Evolutionary conservation across 2,888 invertebrate species (phyloP).

Genomic region (Drosophila borealis): DNA sequence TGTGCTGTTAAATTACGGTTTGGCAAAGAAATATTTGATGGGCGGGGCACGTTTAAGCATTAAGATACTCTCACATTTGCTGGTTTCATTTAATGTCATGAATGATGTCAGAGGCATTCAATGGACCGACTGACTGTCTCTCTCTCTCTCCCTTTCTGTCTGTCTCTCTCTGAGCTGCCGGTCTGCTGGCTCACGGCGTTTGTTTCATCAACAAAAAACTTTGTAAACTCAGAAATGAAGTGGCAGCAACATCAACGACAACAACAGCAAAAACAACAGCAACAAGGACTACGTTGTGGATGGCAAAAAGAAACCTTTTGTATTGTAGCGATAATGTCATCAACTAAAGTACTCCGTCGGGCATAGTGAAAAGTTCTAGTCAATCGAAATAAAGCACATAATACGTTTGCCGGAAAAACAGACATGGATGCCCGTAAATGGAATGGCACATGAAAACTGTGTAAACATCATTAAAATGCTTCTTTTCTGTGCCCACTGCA

Average conservation of each 20-base stretch:
- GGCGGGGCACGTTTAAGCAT: constrained; percentile 26
- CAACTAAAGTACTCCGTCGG: constrained; percentile 75
- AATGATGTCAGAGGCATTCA: constrained; percentile 34
- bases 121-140: constrained; percentile 12
- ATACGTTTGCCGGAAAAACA: constrained; percentile 32
- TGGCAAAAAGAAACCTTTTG: constrained; percentile 59
- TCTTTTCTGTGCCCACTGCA: constrained; percentile 33
- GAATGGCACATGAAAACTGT: constrained; percentile 51
- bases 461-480: constrained; percentile 75
- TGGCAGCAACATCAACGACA: constrained; percentile 14
- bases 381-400: constrained; percentile 73
- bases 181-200: constrained; percentile 27
- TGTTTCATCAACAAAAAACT: constrained; percentile 53
- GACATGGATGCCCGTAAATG: constrained; percentile 33
- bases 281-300: constrained; percentile 10
- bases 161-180: constrained; percentile 9
- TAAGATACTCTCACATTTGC: constrained; percentile 22
- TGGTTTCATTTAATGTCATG: constrained; percentile 16
- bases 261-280: constrained; percentile 13
- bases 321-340: constrained; percentile 75
- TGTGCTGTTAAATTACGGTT: constrained; percentile 41
- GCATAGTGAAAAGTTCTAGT: constrained; percentile 76
- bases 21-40: constrained; percentile 1
- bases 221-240: constrained; percentile 50
- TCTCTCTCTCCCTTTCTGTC: constrained; percentile 8